These are phyloP conservation scores for Cochlearius cochlearius DNA, from an alignment of 2,113 vertebrate genomes.

Conservation along the genomic window DNA sequence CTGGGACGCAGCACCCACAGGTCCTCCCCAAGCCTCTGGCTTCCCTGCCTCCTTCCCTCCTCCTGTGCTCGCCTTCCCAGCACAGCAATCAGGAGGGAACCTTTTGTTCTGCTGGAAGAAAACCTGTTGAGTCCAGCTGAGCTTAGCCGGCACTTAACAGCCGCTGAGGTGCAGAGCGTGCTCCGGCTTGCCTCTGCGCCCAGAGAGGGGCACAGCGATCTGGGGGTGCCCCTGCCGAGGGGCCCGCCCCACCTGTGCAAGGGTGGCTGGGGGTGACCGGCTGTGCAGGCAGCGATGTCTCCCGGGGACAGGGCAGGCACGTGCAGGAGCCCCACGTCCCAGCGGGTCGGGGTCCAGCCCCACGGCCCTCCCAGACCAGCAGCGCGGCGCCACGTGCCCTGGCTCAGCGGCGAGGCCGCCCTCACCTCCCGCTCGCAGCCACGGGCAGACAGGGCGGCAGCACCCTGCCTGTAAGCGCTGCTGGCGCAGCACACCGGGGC, in stretches of 20 bases:
- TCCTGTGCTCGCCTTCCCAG: accelerated
- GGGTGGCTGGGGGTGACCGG: not conserved
- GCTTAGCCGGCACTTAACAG: not conserved
- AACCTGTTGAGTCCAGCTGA: not conserved
- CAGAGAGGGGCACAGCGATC: not conserved
- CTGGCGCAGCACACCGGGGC: not conserved
- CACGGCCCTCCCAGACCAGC: too few relatives aligned
- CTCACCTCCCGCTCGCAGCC: not conserved
- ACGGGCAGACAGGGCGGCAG: not conserved
- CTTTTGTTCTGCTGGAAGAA: not conserved
- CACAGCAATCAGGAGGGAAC: not conserved
- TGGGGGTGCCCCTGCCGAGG: not conserved
- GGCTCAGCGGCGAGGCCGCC: not conserved
- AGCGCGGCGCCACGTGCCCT: not conserved
- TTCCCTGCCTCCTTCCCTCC: not conserved
- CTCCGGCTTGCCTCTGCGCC: accelerated
- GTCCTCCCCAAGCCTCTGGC: not conserved
- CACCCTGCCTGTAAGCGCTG: not conserved
- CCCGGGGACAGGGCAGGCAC: not conserved
- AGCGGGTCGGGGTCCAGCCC: accelerated
- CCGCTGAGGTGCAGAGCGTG: not conserved
- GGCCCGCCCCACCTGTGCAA: accelerated
- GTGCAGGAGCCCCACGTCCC: not conserved
- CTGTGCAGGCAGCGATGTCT: not conserved
- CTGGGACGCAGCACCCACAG: not conserved